phyloP scores from a whole-genome alignment of 1,140 invertebrate genomes.

The Cheumatopsyche charites region DNA sequence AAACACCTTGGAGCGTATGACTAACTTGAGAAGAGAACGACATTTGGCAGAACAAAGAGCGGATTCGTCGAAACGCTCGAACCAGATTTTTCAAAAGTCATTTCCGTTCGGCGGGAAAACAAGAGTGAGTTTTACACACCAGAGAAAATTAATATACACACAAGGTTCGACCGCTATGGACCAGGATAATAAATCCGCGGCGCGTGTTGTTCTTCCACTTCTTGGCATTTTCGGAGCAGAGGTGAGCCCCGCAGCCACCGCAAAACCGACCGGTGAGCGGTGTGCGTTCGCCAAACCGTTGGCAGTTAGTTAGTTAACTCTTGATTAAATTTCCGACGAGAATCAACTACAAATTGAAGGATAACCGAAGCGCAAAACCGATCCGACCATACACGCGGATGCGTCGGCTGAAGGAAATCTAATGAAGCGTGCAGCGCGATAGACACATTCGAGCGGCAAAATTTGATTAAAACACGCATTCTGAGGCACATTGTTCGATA shows the following conservation, averaged over 20 bases:
- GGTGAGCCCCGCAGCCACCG: neutral
- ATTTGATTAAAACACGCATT: neutral
- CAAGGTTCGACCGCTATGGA: neutral
- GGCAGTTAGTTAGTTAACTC: constrained; percentile 18
- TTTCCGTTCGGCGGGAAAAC: neutral
- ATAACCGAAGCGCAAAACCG: constrained; percentile 15
- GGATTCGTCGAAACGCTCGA: too few species aligned
- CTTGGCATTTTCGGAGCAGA: constrained; percentile 19
- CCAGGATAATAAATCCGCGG: constrained; percentile 18
- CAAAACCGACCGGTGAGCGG: constrained; percentile 4
- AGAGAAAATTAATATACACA: neutral
- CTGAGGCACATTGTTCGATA: too few species aligned
- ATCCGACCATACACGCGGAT: constrained; percentile 4
- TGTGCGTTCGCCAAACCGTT: constrained; percentile 33
- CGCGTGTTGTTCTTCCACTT: constrained; percentile 18
- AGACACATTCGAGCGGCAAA: neutral
- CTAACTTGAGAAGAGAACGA: constrained; percentile 3
- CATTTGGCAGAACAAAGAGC: constrained; percentile 1
- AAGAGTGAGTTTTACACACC: neutral
- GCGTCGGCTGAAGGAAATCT: constrained; percentile 1
- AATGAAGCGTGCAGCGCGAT: constrained; percentile 16
- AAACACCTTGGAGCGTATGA: constrained; percentile 1
- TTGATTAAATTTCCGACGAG: constrained; percentile 1
- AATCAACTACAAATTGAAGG: constrained; percentile 3
- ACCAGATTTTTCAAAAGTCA: constrained; percentile 8